A percentile compares a stretch with the other conserved stretches of the same genome.
Evolutionary conservation across 1,140 invertebrate species (phyloP).

Genomic region (Heliconius hermathena): DNA sequence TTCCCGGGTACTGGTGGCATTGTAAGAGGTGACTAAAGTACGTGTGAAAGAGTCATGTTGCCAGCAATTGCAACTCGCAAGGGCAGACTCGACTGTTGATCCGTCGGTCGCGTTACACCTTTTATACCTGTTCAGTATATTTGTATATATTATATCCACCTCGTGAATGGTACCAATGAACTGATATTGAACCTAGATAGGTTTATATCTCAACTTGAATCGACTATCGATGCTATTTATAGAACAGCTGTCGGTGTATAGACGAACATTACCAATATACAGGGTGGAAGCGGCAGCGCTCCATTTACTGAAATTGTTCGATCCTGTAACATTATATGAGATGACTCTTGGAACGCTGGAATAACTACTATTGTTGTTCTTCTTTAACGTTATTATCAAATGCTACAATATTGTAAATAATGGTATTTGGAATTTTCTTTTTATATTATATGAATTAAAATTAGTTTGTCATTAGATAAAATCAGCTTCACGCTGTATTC

Average conservation of each 20-base stretch:
- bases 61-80: too few species aligned
- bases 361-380: constrained; percentile 30
- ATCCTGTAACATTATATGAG: constrained; percentile 18
- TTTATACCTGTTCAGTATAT: neutral
- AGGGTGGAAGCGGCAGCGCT: too few species aligned
- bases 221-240: neutral
- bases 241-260: neutral
- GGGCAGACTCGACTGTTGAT: too few species aligned
- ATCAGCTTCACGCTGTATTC: too few species aligned
- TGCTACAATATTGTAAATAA: neutral
- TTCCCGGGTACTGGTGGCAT: too few species aligned
- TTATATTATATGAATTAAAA: neutral
- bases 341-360: constrained; percentile 10
- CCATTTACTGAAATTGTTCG: too few species aligned
- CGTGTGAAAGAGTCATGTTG: too few species aligned
- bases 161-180: neutral
- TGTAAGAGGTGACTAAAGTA: too few species aligned
- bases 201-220: neutral
- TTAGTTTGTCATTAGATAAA: too few species aligned
- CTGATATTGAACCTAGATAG: neutral
- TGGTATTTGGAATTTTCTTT: neutral
- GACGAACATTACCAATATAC: neutral
- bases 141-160: neutral
- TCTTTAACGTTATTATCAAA: constrained; percentile 10
- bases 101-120: too few species aligned